A percentile compares a stretch with the other conserved stretches of the same genome.
Conservation (phyloP, 2,113 vertebrate species). For the Panthera uncia region DNA sequence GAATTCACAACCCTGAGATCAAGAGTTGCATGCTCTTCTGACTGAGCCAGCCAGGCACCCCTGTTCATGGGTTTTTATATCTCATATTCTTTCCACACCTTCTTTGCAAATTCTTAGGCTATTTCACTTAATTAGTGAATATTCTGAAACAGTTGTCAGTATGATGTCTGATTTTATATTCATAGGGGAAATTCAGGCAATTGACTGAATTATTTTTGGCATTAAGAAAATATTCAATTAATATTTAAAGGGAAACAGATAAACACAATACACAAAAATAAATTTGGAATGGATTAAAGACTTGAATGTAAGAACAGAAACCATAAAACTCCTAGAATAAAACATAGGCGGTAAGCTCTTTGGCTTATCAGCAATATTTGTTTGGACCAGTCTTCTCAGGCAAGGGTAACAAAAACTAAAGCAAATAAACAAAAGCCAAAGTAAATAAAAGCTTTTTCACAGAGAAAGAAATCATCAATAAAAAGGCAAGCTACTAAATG, state of each 20-base stretch:
- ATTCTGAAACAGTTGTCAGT: background rate
- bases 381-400: background rate
- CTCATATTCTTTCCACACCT: background rate
- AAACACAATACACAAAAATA: background rate
- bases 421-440: background rate
- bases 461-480: background rate
- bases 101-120: background rate
- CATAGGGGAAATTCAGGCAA: background rate
- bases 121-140: background rate
- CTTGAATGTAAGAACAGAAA: background rate
- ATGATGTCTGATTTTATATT: background rate
- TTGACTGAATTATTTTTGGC: slow-evolving; percentile 7
- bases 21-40: too few species aligned
- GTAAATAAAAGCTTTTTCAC: background rate
- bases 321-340: background rate
- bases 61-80: background rate
- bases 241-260: background rate
- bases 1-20: too few species aligned
- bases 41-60: too few species aligned
- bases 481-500: background rate
- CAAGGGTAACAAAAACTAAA: background rate
- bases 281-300: background rate
- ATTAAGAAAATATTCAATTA: background rate
- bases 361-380: background rate
- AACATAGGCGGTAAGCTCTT: background rate